A percentile compares a stretch with the other conserved stretches of the same genome.
These are phyloP conservation scores for Drosophila equinoxialis DNA, from an alignment of 1,140 invertebrate species.

Conservation along the genomic window DNA sequence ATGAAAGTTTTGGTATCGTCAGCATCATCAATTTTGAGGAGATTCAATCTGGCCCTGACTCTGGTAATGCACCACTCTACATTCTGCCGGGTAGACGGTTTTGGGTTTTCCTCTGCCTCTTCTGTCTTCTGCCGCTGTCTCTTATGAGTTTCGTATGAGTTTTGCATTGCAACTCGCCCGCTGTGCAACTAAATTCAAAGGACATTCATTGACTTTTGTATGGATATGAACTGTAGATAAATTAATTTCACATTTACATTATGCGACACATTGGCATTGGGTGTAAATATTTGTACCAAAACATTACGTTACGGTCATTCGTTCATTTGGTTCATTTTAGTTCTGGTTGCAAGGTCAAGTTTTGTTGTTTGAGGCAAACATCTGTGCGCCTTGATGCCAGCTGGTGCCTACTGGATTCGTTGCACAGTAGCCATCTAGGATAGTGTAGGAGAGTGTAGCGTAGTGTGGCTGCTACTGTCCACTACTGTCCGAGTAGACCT, in stretches of 20 bases:
- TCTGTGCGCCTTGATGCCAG: conserved; percentile 36
- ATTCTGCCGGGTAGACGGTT: neutral
- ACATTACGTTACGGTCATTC: conserved; percentile 51
- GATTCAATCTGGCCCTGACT: neutral
- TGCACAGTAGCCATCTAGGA: conserved; percentile 42
- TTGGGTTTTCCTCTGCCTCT: neutral
- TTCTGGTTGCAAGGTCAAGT: conserved; percentile 76
- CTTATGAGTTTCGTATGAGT: conserved; percentile 53
- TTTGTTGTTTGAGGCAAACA: conserved; percentile 29
- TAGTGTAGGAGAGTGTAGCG: neutral
- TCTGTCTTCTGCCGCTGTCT: neutral
- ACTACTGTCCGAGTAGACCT: neutral
- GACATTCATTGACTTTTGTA: neutral
- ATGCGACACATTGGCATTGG: conserved; percentile 14
- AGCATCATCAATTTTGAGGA: neutral
- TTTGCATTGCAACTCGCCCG: conserved; percentile 23
- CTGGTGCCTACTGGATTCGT: conserved; percentile 32
- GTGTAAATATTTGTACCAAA: conserved; percentile 73
- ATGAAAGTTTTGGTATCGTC: neutral
- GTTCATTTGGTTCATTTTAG: conserved; percentile 35
- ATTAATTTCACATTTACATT: conserved; percentile 73
- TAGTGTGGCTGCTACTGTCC: conserved; percentile 43
- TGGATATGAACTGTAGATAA: conserved; percentile 57
- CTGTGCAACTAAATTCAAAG: conserved; percentile 53
- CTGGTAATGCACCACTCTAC: neutral